phyloP scores from a whole-genome alignment of 2,797 vertebrate species.

The Sebastes minor region DNA sequence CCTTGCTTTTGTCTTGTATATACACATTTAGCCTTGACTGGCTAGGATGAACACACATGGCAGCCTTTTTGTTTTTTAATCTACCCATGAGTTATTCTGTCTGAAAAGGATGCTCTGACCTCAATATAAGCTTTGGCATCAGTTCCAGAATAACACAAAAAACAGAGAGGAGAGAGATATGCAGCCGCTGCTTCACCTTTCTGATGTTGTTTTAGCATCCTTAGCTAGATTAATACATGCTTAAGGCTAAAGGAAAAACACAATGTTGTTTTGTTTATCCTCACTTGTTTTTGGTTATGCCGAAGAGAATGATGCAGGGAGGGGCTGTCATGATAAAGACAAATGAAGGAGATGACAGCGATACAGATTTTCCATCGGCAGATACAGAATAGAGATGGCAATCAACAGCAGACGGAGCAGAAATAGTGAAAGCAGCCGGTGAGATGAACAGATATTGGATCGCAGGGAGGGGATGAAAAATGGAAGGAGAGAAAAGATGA shows the following conservation, averaged over 20 bases:
- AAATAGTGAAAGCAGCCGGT: slow-evolving; percentile 1
- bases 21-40: neutral
- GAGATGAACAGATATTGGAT: slow-evolving; percentile 29
- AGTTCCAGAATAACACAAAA: neutral
- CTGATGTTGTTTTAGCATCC: neutral
- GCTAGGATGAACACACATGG: neutral
- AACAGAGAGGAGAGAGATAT: neutral
- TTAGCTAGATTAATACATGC: neutral
- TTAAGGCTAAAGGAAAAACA: neutral
- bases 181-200: neutral
- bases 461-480: slow-evolving; percentile 33
- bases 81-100: slow-evolving; percentile 27
- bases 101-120: slow-evolving; percentile 11
- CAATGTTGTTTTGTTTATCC: slow-evolving; percentile 6
- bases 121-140: neutral
- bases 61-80: neutral
- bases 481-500: slow-evolving; percentile 35
- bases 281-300: neutral
- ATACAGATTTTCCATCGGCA: neutral
- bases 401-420: slow-evolving; percentile 3
- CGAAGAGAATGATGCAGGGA: neutral
- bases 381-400: slow-evolving; percentile 20
- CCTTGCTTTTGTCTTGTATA: neutral
- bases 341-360: neutral
- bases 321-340: neutral